phyloP scores from a whole-genome alignment of 2,888 invertebrate genomes.

The Tipula helvola region DNA sequence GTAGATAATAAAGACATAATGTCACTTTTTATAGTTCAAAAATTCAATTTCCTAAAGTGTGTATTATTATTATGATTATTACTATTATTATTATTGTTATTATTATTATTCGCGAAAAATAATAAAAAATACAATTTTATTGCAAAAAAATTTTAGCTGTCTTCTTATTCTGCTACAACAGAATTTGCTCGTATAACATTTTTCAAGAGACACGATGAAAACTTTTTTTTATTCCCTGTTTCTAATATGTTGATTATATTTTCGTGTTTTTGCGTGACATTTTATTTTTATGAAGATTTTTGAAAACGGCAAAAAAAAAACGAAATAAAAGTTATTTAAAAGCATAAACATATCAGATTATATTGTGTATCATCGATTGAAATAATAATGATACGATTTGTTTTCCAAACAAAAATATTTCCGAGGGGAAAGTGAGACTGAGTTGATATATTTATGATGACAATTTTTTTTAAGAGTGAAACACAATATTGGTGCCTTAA shows the following conservation, averaged over 20 bases:
- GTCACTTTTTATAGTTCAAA: background rate
- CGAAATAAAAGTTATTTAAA: background rate
- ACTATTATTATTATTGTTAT: background rate
- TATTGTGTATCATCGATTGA: slow-evolving; percentile 4
- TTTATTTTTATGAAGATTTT: background rate
- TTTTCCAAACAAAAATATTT: background rate
- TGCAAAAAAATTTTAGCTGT: background rate
- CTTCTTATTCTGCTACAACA: background rate
- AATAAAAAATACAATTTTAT: background rate
- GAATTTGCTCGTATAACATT: background rate
- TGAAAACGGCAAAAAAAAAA: background rate
- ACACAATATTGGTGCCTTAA: background rate
- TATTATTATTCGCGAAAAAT: background rate
- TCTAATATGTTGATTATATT: background rate
- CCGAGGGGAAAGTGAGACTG: background rate
- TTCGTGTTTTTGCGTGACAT: background rate
- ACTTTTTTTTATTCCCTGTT: background rate
- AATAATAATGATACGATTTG: background rate
- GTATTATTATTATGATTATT: background rate
- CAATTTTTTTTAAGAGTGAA: background rate
- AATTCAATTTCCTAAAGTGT: slow-evolving; percentile 4
- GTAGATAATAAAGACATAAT: slow-evolving; percentile 4
- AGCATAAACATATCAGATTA: slow-evolving; percentile 4
- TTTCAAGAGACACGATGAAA: background rate
- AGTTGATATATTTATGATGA: background rate